Conservation (phyloP, 2,113 vertebrate genomes). For the Heterotis niloticus region DNA sequence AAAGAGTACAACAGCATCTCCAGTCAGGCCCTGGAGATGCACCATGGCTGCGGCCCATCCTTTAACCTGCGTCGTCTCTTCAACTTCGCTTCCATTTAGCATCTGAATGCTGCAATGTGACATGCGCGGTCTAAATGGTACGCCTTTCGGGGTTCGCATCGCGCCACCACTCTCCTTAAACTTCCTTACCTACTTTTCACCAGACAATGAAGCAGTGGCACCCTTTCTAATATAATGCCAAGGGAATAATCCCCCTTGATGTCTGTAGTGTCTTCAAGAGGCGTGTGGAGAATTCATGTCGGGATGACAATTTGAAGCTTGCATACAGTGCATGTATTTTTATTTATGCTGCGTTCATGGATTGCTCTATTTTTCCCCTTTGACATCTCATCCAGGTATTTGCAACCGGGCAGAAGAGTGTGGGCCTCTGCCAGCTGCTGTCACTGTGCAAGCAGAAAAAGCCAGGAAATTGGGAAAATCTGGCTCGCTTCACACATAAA, state of each 20-base stretch:
- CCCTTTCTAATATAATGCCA: not conserved
- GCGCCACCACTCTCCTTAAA: not conserved
- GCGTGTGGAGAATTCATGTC: constrained; percentile 49
- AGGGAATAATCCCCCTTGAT: not conserved
- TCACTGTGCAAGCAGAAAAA: constrained; percentile 49
- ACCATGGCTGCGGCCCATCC: not conserved
- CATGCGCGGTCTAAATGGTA: not conserved
- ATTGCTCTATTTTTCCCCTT: constrained; percentile 47
- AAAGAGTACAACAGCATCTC: constrained; percentile 42
- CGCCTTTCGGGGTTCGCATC: not conserved
- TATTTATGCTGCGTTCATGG: constrained; percentile 46
- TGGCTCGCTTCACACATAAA: constrained; percentile 43
- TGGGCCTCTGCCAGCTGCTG: constrained; percentile 48
- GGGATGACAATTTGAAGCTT: constrained; percentile 60
- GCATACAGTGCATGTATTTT: constrained; percentile 46
- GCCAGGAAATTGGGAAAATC: constrained; percentile 39
- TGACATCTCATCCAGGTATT: constrained; percentile 42
- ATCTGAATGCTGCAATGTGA: not conserved
- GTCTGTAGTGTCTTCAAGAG: constrained; percentile 7
- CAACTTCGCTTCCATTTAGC: not conserved
- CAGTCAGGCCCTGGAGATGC: constrained; percentile 22
- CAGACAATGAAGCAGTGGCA: not conserved
- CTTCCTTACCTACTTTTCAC: not conserved
- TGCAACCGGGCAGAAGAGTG: constrained; percentile 48
- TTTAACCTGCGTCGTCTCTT: no score